Percentiles rank a stretch among this genome's conserved stretches.
Evolutionary conservation across 2,888 invertebrate genomes (phyloP).

Genomic region (Athripsodes cinereus): DNA sequence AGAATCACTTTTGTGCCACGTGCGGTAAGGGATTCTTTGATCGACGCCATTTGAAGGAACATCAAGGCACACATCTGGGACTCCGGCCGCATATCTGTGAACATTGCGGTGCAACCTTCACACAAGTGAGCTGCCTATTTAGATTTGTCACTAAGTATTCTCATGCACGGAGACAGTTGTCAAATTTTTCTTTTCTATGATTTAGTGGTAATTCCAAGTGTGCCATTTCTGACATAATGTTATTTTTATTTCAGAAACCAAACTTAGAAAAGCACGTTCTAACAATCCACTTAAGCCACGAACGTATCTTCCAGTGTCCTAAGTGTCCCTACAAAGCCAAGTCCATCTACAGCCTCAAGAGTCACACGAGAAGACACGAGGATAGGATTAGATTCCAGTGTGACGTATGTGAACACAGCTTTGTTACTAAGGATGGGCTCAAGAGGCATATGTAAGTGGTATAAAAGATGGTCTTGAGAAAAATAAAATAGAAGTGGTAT

Average conservation of each 20-base stretch:
- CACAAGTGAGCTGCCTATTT: constrained; percentile 17
- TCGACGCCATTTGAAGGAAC: constrained; percentile 9
- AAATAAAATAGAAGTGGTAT: no score
- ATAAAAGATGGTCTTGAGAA: no score
- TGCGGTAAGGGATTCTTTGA: constrained; percentile 21
- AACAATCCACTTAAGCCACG: constrained; percentile 4
- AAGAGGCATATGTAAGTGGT: neutral
- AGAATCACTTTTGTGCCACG: constrained; percentile 13
- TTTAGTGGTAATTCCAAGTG: no score
- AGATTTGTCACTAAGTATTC: no score
- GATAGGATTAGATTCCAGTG: neutral
- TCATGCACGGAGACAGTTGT: no score
- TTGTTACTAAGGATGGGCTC: neutral
- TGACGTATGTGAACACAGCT: neutral
- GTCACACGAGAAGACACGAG: constrained; percentile 3
- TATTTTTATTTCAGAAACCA: constrained; percentile 10
- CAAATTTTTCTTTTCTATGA: no score
- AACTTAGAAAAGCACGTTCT: constrained; percentile 15
- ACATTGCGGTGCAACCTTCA: constrained; percentile 18
- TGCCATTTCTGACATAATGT: no score
- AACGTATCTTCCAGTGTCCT: constrained; percentile 9
- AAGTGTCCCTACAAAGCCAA: constrained; percentile 15
- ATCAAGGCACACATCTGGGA: constrained; percentile 13
- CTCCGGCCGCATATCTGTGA: constrained; percentile 21
- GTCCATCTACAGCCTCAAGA: constrained; percentile 10